A percentile compares a stretch with the other conserved stretches of the same genome.
phyloP scores from a whole-genome alignment of 2,888 invertebrate genomes.

The Nomada goodeniana region DNA sequence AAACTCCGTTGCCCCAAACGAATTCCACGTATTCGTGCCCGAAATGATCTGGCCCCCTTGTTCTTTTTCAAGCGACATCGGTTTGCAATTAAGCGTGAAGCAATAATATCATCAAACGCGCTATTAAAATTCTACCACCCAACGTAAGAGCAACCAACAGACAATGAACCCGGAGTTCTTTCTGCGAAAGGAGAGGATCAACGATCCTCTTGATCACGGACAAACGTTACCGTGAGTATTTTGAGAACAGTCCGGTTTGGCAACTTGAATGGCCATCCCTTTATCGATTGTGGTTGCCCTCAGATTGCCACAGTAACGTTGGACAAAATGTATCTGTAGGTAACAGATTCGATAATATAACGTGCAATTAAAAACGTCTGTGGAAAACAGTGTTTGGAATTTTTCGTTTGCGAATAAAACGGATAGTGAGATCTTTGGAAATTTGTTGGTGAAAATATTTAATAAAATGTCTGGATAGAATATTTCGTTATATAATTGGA shows the following conservation, averaged over 20 bases:
- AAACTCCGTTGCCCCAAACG: background rate
- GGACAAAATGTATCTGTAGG: no score
- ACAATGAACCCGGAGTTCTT: constrained; percentile 14
- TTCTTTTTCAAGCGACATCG: constrained; percentile 32
- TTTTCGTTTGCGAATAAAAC: no score
- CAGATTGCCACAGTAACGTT: background rate
- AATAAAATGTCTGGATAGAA: background rate
- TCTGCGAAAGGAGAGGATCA: constrained; percentile 8
- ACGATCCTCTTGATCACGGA: constrained; percentile 15
- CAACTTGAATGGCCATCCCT: constrained; percentile 71
- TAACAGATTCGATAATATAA: no score
- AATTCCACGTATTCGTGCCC: background rate
- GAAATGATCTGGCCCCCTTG: background rate
- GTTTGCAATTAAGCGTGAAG: constrained; percentile 44
- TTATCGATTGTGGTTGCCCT: constrained; percentile 67
- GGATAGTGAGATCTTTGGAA: background rate
- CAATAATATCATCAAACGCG: constrained; percentile 4
- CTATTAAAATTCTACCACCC: constrained; percentile 13
- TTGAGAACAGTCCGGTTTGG: constrained; percentile 79
- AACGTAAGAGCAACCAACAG: constrained; percentile 1
- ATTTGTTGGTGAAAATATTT: background rate
- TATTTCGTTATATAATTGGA: background rate
- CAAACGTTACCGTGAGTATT: constrained; percentile 65
- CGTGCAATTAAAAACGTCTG: no score
- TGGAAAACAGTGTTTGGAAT: no score